These are phyloP conservation scores for Macheiramphus alcinus DNA, from an alignment of 2,113 vertebrate genomes.

Conservation along the genomic window DNA sequence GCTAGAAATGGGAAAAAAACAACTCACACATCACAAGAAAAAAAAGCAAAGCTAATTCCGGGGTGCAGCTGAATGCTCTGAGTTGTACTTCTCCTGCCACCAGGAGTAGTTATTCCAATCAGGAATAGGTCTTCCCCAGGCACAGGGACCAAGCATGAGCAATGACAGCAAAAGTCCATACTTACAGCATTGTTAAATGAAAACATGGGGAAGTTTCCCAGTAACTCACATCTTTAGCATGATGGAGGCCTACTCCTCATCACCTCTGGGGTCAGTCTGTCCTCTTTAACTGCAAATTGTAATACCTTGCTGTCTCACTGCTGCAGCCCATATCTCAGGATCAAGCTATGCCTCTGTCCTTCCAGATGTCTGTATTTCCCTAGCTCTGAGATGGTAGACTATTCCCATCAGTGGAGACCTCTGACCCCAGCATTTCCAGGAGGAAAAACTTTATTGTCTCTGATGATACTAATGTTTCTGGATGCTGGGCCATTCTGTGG, in stretches of 20 bases:
- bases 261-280: neutral
- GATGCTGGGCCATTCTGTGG: neutral
- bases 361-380: neutral
- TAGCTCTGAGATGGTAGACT: neutral
- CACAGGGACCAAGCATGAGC: neutral
- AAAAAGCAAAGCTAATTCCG: neutral
- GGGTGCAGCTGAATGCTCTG: too few species aligned
- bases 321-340: neutral
- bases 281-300: neutral
- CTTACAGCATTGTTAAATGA: neutral
- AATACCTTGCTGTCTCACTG: neutral
- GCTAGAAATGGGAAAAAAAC: neutral
- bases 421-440: neutral
- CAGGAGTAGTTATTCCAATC: neutral
- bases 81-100: neutral
- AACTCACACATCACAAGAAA: accelerated
- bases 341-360: neutral
- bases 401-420: neutral
- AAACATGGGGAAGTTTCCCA: neutral
- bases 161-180: neutral
- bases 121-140: neutral
- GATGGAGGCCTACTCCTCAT: neutral
- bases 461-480: neutral
- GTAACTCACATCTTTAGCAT: neutral
- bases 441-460: neutral